phyloP scores from a whole-genome alignment of 1,140 invertebrate genomes.

The Drosophila santomea region DNA sequence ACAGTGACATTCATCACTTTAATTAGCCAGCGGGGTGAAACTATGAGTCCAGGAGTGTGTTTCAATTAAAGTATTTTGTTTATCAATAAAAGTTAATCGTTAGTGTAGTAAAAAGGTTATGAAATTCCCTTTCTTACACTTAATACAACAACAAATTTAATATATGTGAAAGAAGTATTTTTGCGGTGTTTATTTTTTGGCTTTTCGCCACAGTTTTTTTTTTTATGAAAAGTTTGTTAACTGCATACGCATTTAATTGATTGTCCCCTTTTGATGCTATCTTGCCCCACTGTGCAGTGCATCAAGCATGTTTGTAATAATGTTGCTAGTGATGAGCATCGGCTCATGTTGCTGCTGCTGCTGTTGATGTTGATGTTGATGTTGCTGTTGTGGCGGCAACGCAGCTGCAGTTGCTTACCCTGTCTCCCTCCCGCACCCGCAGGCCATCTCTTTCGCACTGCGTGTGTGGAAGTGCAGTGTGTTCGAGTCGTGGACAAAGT shows the following conservation, averaged over 20 bases:
- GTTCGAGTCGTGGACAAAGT: conserved; percentile 56
- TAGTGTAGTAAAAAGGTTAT: too few species aligned
- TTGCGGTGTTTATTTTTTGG: not conserved
- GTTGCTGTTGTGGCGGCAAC: conserved; percentile 41
- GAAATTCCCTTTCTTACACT: too few species aligned
- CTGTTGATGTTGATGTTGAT: conserved; percentile 19
- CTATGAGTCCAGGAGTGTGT: not conserved
- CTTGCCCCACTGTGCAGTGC: conserved; percentile 35
- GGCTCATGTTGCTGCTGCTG: conserved; percentile 62
- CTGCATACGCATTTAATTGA: not conserved
- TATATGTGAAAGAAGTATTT: too few species aligned
- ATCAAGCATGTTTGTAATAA: conserved; percentile 70
- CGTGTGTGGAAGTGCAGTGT: conserved; percentile 26
- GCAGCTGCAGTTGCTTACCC: conserved; percentile 60
- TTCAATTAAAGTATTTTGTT: not conserved
- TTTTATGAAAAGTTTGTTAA: not conserved
- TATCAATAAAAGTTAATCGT: too few species aligned
- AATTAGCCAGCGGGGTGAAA: not conserved
- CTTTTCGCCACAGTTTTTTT: not conserved
- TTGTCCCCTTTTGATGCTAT: not conserved
- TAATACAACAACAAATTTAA: not conserved
- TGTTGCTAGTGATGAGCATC: conserved; percentile 72
- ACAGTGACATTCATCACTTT: not conserved
- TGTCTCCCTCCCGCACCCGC: conserved; percentile 5
- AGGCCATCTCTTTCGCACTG: not conserved